Evolutionary conservation across 2,113 vertebrate genomes (phyloP).

Genomic region (Corythaeola cristata): DNA sequence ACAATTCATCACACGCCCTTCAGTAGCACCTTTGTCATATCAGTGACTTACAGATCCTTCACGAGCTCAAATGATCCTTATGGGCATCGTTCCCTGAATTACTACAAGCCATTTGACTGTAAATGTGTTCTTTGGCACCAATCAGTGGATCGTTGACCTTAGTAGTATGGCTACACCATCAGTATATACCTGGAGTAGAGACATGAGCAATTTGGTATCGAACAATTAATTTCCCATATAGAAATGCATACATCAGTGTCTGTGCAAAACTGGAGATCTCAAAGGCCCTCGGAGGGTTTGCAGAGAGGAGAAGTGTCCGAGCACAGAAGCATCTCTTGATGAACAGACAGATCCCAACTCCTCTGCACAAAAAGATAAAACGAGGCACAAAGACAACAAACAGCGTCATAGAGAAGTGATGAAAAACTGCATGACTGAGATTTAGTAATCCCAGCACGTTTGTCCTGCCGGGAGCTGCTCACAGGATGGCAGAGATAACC

Average conservation of each 20-base stretch:
- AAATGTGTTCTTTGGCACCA: constrained; percentile 55
- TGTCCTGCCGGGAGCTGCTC: not conserved
- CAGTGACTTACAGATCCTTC: constrained; percentile 6
- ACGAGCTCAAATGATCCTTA: not conserved
- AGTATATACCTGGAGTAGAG: not conserved
- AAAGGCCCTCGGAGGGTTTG: not conserved
- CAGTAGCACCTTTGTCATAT: not conserved
- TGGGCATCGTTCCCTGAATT: not conserved
- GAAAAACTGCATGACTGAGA: fast-evolving
- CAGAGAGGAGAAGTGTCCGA: not conserved
- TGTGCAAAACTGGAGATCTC: not conserved
- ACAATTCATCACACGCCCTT: not conserved
- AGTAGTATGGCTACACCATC: not conserved
- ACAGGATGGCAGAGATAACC: not conserved
- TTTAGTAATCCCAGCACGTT: not conserved
- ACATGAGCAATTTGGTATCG: not conserved
- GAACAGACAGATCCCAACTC: not conserved
- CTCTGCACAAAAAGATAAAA: not conserved
- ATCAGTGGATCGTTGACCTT: constrained; percentile 23
- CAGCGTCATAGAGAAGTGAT: fast-evolving
- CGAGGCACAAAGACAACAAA: not conserved
- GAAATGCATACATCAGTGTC: not conserved
- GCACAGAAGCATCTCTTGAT: fast-evolving
- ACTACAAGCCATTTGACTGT: constrained; percentile 51
- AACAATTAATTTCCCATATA: not conserved